phyloP scores from a whole-genome alignment of 2,888 invertebrate genomes.

The Amphipoea oculea region DNA sequence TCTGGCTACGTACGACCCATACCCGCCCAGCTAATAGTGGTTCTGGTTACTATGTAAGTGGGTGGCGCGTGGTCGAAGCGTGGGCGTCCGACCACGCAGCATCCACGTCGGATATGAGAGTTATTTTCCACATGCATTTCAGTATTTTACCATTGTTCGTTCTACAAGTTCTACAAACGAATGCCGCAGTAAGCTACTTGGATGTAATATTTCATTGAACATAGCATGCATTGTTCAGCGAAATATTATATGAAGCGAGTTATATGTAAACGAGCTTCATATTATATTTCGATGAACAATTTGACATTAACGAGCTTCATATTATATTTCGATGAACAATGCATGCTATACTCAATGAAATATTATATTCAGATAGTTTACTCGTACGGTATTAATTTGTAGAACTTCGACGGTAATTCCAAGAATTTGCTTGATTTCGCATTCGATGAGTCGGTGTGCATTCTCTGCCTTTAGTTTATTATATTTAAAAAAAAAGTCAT shows the following conservation, averaged over 20 bases:
- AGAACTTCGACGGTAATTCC: not conserved
- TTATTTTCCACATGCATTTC: constrained; percentile 30
- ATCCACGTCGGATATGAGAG: not conserved
- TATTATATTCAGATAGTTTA: not conserved
- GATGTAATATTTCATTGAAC: not conserved
- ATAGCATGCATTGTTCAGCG: not conserved
- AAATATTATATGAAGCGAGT: not conserved
- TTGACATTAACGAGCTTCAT: too few species aligned
- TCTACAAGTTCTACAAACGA: not conserved
- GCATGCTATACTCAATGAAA: not conserved
- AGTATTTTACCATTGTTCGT: constrained; percentile 3
- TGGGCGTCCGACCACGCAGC: constrained; percentile 7
- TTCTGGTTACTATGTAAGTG: not conserved
- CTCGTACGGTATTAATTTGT: not conserved
- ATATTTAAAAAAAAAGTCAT: not conserved
- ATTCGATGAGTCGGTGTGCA: not conserved
- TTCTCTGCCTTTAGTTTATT: not conserved
- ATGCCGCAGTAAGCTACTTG: not conserved
- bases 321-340: not conserved
- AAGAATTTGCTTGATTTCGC: not conserved
- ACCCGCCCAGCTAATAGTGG: not conserved
- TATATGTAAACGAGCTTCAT: not conserved
- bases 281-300: not conserved
- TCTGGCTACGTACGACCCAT: not conserved
- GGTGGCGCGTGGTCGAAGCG: not conserved